Base-by-base conservation (phyloP, 1,140 invertebrate species). In the Macrosteles quadrilineatus region DNA sequence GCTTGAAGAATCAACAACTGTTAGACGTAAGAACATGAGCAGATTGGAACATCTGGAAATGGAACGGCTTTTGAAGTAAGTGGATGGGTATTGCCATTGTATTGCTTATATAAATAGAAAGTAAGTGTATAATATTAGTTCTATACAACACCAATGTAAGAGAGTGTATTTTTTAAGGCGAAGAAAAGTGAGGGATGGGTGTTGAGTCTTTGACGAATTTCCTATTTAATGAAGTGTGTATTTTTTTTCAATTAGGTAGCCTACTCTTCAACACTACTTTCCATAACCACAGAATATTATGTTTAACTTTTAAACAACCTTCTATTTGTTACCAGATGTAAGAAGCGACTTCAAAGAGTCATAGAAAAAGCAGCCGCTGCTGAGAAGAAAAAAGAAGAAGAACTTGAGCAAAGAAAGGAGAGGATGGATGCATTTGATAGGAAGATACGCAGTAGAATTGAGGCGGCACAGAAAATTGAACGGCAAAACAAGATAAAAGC, bases 361-460 rank as follows among this genome's bases (percentile, higher is more conserved):
- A 29, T 59, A 4, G 55, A 59, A 27, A 2, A 25, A 14, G 55
- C 55, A 59, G 23, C 12, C 2, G 55, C 25, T 11, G 55, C 55
- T 6, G 55, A 59, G 25, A 12, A 59, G 25, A 14, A 25, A 12
- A 59, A 59, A n/a, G 21, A 27, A 29, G 23, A 3, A n/a, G 55
- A 59, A 12, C 4, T 59, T 6, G 23, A 12, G 47, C 2, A 59
- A 23, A 2, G 55, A 6, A 59, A 59, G n/a, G 12, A 30, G 23
- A 2, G 55, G 12, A 59, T 59, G 55, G 55, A 25, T 27, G 55
- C 55, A 25, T 59, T 59, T 30, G 55, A 59, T 30, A 6, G 23
- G 23, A 59, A 23, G 25, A 59, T 59, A 6, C 55, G 25, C 21
- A 59, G 25, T 4, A 25, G 55, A 25, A 30, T 59, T 12, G 23